Percentiles rank a stretch among this genome's conserved stretches.
These are phyloP conservation scores for Hystrix cristata DNA, from an alignment of 2,113 vertebrate genomes.

Conservation along the genomic window DNA sequence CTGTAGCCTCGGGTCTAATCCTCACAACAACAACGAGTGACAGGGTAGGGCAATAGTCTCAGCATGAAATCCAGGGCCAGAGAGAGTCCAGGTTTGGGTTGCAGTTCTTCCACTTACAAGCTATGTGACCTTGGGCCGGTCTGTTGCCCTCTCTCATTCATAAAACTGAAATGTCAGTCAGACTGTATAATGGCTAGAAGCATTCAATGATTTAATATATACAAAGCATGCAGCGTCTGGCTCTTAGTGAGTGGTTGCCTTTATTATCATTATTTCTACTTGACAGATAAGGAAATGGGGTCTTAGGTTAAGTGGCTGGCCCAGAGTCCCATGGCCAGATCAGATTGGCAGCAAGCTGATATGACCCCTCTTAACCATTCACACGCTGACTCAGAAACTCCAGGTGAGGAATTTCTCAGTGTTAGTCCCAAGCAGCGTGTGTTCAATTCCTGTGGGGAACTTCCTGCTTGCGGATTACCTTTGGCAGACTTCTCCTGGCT, in stretches of 20 bases:
- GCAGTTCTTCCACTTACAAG: not conserved
- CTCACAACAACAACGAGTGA: not conserved
- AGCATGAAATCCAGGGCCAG: not conserved
- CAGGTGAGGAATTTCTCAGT: not conserved
- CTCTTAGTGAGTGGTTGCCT: not conserved
- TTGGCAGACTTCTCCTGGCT: not conserved
- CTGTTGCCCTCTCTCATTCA: not conserved
- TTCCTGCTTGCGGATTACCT: not conserved
- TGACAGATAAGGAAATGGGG: constrained; percentile 58
- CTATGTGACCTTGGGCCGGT: constrained; percentile 25
- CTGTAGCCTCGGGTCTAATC: not conserved
- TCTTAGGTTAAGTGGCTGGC: constrained; percentile 62
- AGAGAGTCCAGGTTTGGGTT: not conserved
- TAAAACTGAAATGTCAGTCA: not conserved
- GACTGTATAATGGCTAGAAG: not conserved
- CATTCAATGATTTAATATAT: not conserved
- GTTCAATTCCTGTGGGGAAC: not conserved
- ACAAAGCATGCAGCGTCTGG: not conserved
- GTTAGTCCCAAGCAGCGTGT: not conserved
- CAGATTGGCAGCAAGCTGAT: constrained; percentile 9
- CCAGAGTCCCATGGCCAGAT: not conserved
- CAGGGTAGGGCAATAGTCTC: not conserved
- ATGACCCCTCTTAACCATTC: constrained; percentile 44
- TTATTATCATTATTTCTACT: constrained; percentile 28
- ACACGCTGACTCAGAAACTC: not conserved